Base-by-base conservation (phyloP, 2,888 invertebrate genomes). In the Temnothorax rugatulus region DNA sequence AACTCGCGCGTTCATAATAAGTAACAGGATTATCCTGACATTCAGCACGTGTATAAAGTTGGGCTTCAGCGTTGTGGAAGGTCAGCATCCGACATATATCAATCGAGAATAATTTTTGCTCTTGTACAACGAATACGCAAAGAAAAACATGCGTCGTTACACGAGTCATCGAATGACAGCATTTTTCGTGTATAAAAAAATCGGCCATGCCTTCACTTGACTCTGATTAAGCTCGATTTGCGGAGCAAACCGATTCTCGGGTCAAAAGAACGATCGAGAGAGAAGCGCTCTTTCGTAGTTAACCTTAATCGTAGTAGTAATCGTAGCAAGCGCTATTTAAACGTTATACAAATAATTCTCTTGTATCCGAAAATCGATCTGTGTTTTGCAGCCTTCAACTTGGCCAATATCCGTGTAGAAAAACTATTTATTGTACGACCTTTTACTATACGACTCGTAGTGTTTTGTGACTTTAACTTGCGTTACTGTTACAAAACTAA, bases 161-260 rank as follows among this genome's bases (percentile, higher is more conserved):
- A 38, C 34, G 57, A 74, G 15, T 50, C 50, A 66, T 47, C 50
- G 8, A 59, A 21, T 41, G 63, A 63, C 74, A 54, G 64, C 34
- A 64, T 47, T 83, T 86, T 83, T 74, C 68, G 61, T 69, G 50
- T 21, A 18, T 41, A 2, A 18, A 59, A 47, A 75, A 84, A 29
- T 64, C 74, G 44, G 29, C 44, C 68, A 52, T 34, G 69, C 47
- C 61, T 52, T 79, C 85, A 86, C 84, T 89, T 89, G 86, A 89
- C 89, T 84, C 82, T 84, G 86, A 88, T 89, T 88, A 86, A 89
- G 79, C 29, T 73, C 82, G 71, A 84, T 86, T 61, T 68, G 73
- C n/a, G 13, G 29, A 29, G 3, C 52, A 52, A 50, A 50, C 1
- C 18, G 47, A 76, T 69, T 84, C 63, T 84, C 66, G 88, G 21